Evolutionary conservation across 2,888 invertebrate genomes (phyloP).

Genomic region (Pseudococcus longispinus): DNA sequence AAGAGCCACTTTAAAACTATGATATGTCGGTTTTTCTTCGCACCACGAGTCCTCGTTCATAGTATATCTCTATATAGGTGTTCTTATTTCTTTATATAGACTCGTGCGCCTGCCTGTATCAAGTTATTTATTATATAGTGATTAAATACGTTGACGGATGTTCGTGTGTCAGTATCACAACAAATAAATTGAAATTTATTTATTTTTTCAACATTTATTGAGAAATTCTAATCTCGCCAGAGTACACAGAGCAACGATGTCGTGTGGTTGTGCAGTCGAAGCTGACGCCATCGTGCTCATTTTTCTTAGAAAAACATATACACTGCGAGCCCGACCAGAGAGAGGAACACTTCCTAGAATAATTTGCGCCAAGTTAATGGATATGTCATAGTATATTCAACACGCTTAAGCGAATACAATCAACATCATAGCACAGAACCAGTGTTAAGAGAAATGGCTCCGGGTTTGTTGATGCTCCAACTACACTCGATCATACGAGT

Average conservation of each 20-base stretch:
- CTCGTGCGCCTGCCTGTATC: background rate
- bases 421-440: background rate
- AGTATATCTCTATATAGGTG: background rate
- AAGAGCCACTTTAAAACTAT: conserved; percentile 14
- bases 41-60: background rate
- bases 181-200: background rate
- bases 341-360: background rate
- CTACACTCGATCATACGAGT: background rate
- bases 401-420: background rate
- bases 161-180: background rate
- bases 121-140: background rate
- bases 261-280: background rate
- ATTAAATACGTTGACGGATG: background rate
- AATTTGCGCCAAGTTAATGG: conserved; percentile 10
- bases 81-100: background rate
- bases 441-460: background rate
- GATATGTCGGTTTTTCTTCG: background rate
- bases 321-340: background rate
- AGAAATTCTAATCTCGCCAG: too few relatives aligned
- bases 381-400: conserved; percentile 22
- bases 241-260: background rate
- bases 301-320: background rate
- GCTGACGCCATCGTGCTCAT: background rate
- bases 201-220: background rate
- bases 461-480: background rate